These are phyloP conservation scores for Aphidoletes aphidimyza DNA, from an alignment of 2,888 invertebrate species.

Conservation along the genomic window DNA sequence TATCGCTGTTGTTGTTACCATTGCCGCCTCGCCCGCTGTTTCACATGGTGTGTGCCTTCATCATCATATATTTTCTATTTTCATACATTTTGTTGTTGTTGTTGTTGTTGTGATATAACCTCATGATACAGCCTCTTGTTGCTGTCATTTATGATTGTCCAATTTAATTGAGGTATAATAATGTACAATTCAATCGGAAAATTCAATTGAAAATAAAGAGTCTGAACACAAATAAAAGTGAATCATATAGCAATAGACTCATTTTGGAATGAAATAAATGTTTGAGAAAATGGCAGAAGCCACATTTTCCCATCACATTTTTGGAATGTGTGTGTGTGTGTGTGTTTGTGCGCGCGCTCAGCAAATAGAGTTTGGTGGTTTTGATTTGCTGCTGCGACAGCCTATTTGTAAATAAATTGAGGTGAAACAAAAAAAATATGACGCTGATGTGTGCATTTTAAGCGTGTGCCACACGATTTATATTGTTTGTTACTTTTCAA, in stretches of 20 bases:
- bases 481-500: background rate
- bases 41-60: too few relatives aligned
- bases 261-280: too few relatives aligned
- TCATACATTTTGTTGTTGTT: background rate
- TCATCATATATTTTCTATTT: background rate
- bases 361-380: too few relatives aligned
- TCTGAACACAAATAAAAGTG: too few relatives aligned
- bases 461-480: background rate
- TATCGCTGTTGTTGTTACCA: background rate
- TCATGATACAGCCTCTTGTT: background rate
- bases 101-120: background rate
- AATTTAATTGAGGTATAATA: slow-evolving; percentile 43
- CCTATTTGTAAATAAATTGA: background rate
- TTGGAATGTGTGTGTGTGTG: too few relatives aligned
- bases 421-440: background rate
- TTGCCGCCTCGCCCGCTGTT: too few relatives aligned
- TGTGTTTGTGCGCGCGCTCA: too few relatives aligned
- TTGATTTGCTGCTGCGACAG: background rate
- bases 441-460: background rate
- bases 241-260: too few relatives aligned
- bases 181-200: slow-evolving; percentile 34
- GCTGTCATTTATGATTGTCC: slow-evolving; percentile 51
- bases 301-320: too few relatives aligned
- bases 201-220: slow-evolving; percentile 10
- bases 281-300: too few relatives aligned